phyloP scores from a whole-genome alignment of 2,797 vertebrate species.

The Pteronotus mesoamericanus region DNA sequence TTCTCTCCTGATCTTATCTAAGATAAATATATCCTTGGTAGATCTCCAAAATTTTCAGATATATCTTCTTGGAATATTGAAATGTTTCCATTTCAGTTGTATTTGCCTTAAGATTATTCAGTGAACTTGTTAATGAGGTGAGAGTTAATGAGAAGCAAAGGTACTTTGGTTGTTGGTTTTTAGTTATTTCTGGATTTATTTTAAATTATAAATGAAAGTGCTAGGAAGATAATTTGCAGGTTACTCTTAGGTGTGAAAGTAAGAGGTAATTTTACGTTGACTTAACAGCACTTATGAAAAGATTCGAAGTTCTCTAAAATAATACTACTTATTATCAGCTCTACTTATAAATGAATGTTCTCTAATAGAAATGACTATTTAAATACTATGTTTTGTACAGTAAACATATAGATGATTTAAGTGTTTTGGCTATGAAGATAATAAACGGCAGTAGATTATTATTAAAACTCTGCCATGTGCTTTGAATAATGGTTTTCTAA shows the following conservation, averaged over 20 bases:
- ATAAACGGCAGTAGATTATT: constrained; percentile 45
- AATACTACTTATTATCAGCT: constrained; percentile 40
- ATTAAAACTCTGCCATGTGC: background rate
- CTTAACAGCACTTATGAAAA: background rate
- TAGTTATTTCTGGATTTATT: background rate
- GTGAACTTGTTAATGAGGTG: constrained; percentile 56
- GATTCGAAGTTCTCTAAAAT: constrained; percentile 30
- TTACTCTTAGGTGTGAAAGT: background rate
- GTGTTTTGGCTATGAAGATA: constrained; percentile 52
- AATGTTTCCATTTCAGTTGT: background rate
- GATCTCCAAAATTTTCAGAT: background rate
- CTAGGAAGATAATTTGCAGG: background rate
- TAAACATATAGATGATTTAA: background rate
- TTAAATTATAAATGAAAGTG: background rate
- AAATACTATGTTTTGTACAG: background rate
- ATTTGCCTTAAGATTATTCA: background rate
- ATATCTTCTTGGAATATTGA: background rate
- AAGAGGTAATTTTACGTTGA: background rate
- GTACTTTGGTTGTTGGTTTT: constrained; percentile 30
- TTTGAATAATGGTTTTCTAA: constrained; percentile 70
- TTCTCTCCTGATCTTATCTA: background rate
- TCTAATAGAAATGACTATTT: background rate
- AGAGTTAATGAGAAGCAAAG: constrained; percentile 51
- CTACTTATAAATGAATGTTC: constrained; percentile 20
- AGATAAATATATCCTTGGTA: background rate